These are phyloP conservation scores for Porites rus DNA, from an alignment of 92 coral and sea anemone genomes.

Conservation along the genomic window DNA sequence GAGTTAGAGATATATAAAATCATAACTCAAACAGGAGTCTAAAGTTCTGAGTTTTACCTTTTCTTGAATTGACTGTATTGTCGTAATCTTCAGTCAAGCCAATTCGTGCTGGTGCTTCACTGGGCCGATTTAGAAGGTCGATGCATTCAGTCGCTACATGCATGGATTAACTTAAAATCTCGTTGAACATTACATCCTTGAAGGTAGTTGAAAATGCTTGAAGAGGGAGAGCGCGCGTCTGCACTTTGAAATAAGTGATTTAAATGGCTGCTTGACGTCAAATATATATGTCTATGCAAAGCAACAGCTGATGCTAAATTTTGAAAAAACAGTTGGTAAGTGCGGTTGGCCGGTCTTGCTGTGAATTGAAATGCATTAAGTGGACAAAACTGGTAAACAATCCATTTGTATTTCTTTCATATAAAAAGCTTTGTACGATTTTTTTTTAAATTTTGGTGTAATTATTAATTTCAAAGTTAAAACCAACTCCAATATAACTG, in stretches of 20 bases:
- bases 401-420: background rate
- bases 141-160: no score
- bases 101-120: background rate
- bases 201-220: background rate
- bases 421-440: background rate
- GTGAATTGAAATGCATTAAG: background rate
- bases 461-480: background rate
- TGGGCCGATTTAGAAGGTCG: background rate
- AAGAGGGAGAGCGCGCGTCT: background rate
- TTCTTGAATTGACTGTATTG: background rate
- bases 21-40: background rate
- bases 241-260: background rate
- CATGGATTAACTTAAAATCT: background rate
- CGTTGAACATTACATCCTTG: background rate
- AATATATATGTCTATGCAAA: no score
- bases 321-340: background rate
- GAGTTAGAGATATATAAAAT: background rate
- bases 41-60: background rate
- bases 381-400: constrained; percentile 4
- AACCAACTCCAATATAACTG: no score
- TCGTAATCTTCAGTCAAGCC: background rate
- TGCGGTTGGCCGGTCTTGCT: constrained; percentile 10
- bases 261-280: background rate
- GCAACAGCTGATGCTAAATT: background rate
- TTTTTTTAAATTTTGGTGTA: background rate